These are phyloP conservation scores for Dasysyrphus albostriatus DNA, from an alignment of 2,888 invertebrate genomes.

Conservation along the genomic window DNA sequence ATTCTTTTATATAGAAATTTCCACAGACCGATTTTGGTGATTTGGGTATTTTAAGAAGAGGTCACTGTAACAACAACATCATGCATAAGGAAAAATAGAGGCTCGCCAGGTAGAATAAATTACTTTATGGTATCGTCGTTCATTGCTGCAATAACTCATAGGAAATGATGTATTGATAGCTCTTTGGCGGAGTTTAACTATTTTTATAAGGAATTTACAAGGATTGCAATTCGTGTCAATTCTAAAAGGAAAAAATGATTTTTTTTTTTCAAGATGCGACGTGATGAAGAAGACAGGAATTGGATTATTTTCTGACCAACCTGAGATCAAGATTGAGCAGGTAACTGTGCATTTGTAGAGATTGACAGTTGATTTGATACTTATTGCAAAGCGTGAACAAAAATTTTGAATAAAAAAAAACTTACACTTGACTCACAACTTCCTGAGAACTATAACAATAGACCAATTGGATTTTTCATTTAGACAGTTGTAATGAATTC, in stretches of 20 bases:
- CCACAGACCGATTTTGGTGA: conserved; percentile 39
- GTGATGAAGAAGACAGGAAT: conserved; percentile 31
- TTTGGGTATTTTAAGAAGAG: conserved; percentile 46
- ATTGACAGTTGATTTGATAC: conserved; percentile 18
- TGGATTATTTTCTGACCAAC: conserved; percentile 21
- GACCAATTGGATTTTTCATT: not conserved
- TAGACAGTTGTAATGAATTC: not conserved
- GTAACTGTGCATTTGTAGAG: conserved; percentile 14
- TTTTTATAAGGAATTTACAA: conserved; percentile 32
- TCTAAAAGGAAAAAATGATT: conserved; percentile 13
- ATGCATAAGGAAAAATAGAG: not conserved
- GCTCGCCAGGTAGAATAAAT: conserved; percentile 37
- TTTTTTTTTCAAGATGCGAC: not conserved
- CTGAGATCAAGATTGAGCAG: conserved; percentile 30
- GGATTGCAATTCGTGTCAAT: conserved; percentile 42
- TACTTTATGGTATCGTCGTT: conserved; percentile 22
- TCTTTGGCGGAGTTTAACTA: conserved; percentile 20
- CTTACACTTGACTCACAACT: not conserved
- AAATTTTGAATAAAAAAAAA: not conserved
- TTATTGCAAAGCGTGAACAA: conserved; percentile 9
- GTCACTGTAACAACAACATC: conserved; percentile 34
- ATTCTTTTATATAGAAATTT: conserved; percentile 58
- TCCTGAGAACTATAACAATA: not conserved
- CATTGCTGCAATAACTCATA: conserved; percentile 26
- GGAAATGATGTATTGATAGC: conserved; percentile 55